Evolutionary conservation across 2,113 vertebrate species (phyloP), one percentile per base, ranked within the genome.

Genomic region (Hiodon alosoides): DNA sequence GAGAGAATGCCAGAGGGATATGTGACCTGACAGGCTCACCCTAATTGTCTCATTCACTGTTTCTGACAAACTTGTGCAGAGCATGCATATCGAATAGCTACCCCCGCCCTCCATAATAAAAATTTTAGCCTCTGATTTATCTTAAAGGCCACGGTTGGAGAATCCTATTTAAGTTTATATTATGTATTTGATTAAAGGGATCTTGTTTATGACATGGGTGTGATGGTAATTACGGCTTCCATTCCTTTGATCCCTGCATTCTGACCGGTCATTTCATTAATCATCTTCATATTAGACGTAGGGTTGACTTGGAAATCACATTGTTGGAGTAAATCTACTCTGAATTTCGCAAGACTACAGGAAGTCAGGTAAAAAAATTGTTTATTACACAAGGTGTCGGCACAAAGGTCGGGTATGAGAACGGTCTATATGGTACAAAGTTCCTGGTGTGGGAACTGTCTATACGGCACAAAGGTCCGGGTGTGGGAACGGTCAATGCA

Each of bases 31-130:
- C n/a, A n/a, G n/a, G 78, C 68, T 61, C 79, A 83, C 80, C 81
- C 80, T 70, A 80, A 84, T 86, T 81, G 78, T 69, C 81, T 84
- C 79, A 79, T 85, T 82, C 72, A 14, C 52, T 17, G 50, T 16
- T 13, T 16, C 67, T 69, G 64, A 4, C 10, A 9, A 62, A 66
- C 64, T 31, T 10, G 3, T 8, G 51, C 47, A 52, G 14, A 17
- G 68, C 14, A 7, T 9, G 50, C 8, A 31, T 46, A 7, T 6
- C 2, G 54, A 9, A n/a, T 17, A 31, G 16, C 17, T 55, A 8
- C n/a, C 68, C 54, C 14, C 68, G 31, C 31, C 31, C 31, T 31
- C 31, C 31, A 31, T 31, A 31, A 31, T 31, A 31, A n/a, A n/a
- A n/a, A n/a, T 31, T 31, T 31, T 31, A 2, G 31, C 31, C 31